Base-by-base conservation (phyloP, 30 jellyfish, hydroid and myxozoan species). In the Clytia hemisphaerica region DNA sequence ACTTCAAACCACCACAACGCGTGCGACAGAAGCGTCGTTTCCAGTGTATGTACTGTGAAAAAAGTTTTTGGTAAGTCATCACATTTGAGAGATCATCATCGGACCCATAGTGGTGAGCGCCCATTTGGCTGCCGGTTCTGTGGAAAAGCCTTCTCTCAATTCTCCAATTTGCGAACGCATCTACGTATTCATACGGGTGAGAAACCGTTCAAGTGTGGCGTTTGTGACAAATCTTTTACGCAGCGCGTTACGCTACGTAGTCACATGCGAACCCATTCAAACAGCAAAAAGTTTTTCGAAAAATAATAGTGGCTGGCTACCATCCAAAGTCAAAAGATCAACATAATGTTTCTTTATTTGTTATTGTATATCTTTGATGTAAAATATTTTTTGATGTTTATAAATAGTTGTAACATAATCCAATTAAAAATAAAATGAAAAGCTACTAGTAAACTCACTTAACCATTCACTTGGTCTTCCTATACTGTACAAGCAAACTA, bases 71-170 rank as follows among this genome's bases (percentile, higher is more conserved):
- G 97, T 18, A 88, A 88, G 48, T 88, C 97, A 0, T 88, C 97
- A 9, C 97, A 88, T 71, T 67, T 88, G 40, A 37, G 97, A 29
- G 97, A 88, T 45, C 97, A 88, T 42, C 93, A 80, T n/a, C 73
- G 97, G 30, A 88, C 97, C 2, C 97, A 88, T 50, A 88, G 95
- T n/a, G 97, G 97, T 12, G 97, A 88, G 65, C 35, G 94, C 30
- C 97, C 97, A 30, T 88, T 73, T 38, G 37, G 80, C 36, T 88
- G 97, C 82, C 37, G 65, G 16, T 88, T 78, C 76, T 88, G 97
- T 65, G 81, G 75, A 60, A 88, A 88, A 51, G 97, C 97, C 1
- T 88, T 88, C 86, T 80, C 97, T 1, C 97, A 88, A 55, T 88
- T 80, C 77, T 88, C 97, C 16, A 88, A 88, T 67, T 79, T 88